phyloP scores from a whole-genome alignment of 2,113 vertebrate species.

The Sebastes fasciatus region DNA sequence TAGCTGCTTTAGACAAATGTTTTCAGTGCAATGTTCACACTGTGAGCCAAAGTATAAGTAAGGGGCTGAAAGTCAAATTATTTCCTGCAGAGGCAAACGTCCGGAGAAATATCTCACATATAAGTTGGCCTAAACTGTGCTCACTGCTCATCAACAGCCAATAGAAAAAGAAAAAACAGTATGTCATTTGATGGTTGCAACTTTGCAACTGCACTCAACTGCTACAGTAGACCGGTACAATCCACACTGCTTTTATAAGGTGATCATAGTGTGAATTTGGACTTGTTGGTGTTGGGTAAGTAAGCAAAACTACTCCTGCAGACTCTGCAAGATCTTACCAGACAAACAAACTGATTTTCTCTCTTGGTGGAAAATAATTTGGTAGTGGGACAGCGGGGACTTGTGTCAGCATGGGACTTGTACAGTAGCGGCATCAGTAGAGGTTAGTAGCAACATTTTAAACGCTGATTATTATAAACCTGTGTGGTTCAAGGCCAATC shows the following conservation, averaged over 20 bases:
- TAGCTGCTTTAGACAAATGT: no score
- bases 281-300: not conserved
- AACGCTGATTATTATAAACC: slow-evolving; percentile 18
- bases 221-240: not conserved
- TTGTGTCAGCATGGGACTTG: not conserved
- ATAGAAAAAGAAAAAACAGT: no score
- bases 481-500: slow-evolving; percentile 20
- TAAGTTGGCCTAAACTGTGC: not conserved
- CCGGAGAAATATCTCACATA: no score
- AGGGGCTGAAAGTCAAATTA: not conserved
- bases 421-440: slow-evolving; percentile 17
- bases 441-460: slow-evolving; percentile 24
- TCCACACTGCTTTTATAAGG: not conserved
- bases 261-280: not conserved
- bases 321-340: not conserved
- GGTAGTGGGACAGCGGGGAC: no score
- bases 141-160: not conserved
- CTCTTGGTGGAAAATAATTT: not conserved
- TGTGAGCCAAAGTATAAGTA: no score
- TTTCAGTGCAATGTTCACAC: no score
- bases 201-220: not conserved
- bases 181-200: not conserved
- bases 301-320: not conserved
- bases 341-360: not conserved
- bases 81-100: not conserved